phyloP scores from a whole-genome alignment of 2,888 invertebrate genomes.

The Adelphocoris suturalis region DNA sequence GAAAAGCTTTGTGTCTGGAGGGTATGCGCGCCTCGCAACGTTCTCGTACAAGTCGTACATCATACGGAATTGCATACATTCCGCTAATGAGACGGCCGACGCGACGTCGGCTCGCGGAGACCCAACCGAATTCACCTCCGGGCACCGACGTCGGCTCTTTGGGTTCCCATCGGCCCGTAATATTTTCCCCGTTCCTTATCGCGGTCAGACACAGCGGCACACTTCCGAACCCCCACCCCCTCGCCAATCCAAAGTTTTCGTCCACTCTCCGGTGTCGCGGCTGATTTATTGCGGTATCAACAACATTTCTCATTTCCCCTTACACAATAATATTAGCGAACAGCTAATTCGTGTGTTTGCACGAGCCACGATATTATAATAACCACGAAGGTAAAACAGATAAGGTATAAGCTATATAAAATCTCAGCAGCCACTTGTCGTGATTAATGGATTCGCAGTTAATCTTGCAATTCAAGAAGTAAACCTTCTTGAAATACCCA shows the following conservation, averaged over 20 bases:
- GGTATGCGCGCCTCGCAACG: not conserved
- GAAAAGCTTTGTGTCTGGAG: slow-evolving; percentile 19
- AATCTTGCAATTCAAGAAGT: too few relatives aligned
- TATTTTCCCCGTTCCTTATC: slow-evolving; percentile 3
- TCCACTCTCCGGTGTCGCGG: not conserved
- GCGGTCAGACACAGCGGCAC: not conserved
- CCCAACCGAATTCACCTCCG: not conserved
- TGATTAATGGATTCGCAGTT: not conserved
- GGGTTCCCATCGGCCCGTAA: not conserved
- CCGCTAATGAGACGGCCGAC: slow-evolving; percentile 48
- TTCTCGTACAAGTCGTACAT: slow-evolving; percentile 34
- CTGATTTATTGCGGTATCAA: slow-evolving; percentile 10
- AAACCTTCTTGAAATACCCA: too few relatives aligned
- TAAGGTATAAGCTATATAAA: not conserved
- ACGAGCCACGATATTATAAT: too few relatives aligned
- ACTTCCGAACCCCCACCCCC: not conserved
- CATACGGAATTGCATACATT: slow-evolving; percentile 47
- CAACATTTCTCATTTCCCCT: slow-evolving; percentile 14
- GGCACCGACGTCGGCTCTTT: not conserved
- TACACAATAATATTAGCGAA: slow-evolving; percentile 23
- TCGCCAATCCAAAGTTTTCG: not conserved
- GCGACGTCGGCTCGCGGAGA: slow-evolving; percentile 12
- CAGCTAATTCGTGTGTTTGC: slow-evolving; percentile 11
- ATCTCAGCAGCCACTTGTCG: not conserved
- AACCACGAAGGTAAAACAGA: not conserved